Percentiles rank a stretch among this genome's conserved stretches.
phyloP scores from a whole-genome alignment of 2,113 vertebrate species.

The Odocoileus hemionus region DNA sequence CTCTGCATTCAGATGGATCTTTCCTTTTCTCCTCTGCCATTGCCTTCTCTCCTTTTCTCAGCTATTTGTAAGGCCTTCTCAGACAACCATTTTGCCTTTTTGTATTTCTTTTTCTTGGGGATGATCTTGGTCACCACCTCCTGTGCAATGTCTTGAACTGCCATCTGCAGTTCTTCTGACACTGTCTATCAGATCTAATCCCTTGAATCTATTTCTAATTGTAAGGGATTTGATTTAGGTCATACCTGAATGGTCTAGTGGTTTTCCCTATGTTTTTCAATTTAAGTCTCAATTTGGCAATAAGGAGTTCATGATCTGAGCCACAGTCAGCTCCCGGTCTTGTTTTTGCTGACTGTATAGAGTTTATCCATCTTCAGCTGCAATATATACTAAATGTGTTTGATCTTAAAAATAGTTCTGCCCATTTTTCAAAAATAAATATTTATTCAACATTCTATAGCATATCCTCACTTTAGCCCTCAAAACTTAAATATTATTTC shows the following conservation, averaged over 20 bases:
- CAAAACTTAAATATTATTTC: background rate
- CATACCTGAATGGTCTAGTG: background rate
- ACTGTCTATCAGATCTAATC: background rate
- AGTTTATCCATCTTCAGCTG: background rate
- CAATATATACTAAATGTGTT: background rate
- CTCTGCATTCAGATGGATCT: background rate
- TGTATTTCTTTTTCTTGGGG: background rate
- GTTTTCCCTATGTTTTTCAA: background rate
- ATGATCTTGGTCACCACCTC: background rate
- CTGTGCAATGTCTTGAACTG: background rate
- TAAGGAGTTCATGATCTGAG: background rate
- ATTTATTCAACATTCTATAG: background rate
- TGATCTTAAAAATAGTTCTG: conserved; percentile 12
- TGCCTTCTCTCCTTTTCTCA: background rate
- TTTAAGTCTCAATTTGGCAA: background rate
- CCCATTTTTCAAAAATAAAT: background rate
- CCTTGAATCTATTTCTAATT: background rate
- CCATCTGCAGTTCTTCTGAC: background rate
- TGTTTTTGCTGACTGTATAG: background rate
- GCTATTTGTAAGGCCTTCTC: background rate
- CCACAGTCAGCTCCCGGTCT: background rate
- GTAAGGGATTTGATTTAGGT: background rate
- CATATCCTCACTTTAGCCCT: background rate
- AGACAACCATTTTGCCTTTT: background rate
- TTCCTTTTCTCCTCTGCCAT: background rate